phyloP scores from a whole-genome alignment of 2,888 invertebrate species.

The Caenorhabditis doughertyi region DNA sequence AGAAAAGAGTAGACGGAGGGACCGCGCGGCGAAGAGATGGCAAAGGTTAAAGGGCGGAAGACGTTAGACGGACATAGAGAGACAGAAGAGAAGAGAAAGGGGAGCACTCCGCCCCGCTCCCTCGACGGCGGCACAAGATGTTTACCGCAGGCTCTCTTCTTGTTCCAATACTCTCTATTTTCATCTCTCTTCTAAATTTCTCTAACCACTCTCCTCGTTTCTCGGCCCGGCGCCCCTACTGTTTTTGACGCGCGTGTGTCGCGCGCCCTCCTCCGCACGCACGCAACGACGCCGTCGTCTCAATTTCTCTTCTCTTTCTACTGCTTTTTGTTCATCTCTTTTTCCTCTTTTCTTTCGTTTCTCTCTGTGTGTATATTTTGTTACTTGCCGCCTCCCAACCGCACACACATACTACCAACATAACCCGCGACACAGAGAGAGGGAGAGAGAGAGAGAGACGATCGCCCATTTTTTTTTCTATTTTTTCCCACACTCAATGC shows the following conservation, averaged over 20 bases:
- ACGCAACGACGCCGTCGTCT: no score
- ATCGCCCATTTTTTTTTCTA: conserved; percentile 36
- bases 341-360: background rate
- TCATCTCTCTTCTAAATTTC: no score
- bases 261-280: conserved; percentile 54
- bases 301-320: conserved; percentile 24
- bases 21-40: conserved; percentile 58
- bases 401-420: conserved; percentile 64
- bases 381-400: conserved; percentile 65
- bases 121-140: conserved; percentile 42
- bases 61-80: no score
- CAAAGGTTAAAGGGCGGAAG: conserved; percentile 59
- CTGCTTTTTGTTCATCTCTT: background rate
- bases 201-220: background rate
- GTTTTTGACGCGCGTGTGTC: conserved; percentile 48
- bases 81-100: conserved; percentile 14
- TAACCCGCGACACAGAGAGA: no score
- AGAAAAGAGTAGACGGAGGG: background rate
- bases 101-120: conserved; percentile 24
- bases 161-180: conserved; percentile 1
- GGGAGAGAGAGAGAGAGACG: no score
- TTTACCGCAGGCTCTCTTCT: conserved; percentile 12
- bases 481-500: conserved; percentile 61
- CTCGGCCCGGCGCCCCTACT: conserved; percentile 51
- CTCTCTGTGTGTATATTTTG: conserved; percentile 61